These are phyloP conservation scores for Noctua janthe DNA, from an alignment of 2,888 invertebrate genomes.

Conservation along the genomic window DNA sequence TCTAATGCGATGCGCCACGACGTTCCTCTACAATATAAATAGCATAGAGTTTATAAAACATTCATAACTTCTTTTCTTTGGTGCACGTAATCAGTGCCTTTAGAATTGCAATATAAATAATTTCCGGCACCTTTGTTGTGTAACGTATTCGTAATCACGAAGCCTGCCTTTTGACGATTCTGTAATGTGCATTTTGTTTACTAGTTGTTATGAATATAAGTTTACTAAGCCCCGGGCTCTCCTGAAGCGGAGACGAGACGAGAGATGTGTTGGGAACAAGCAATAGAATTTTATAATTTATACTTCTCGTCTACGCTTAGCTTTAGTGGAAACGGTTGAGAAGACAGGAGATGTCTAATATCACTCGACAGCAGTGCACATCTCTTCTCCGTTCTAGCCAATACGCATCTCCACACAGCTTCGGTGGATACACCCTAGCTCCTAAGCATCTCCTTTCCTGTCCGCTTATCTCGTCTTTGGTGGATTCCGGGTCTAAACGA, in stretches of 20 bases:
- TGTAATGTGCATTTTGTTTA: neutral
- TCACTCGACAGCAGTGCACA: no score
- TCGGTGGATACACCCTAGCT: no score
- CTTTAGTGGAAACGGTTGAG: neutral
- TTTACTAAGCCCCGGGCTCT: neutral
- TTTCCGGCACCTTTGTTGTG: constrained; percentile 7
- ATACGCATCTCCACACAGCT: neutral
- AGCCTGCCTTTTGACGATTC: neutral
- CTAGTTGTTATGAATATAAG: neutral
- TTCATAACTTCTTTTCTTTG: constrained; percentile 8
- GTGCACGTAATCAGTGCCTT: neutral
- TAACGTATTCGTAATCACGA: neutral
- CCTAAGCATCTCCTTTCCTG: neutral
- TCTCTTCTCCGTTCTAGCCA: no score
- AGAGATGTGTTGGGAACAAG: neutral
- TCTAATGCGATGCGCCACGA: constrained; percentile 22
- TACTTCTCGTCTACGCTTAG: no score
- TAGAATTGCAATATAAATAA: constrained; percentile 7
- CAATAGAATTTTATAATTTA: neutral
- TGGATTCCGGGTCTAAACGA: neutral
- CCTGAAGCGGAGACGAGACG: no score
- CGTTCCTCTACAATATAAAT: constrained; percentile 13
- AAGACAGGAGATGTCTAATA: neutral
- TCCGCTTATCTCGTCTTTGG: neutral
- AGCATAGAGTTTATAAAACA: constrained; percentile 18